Evolutionary conservation across 2,113 vertebrate genomes (phyloP).

Genomic region (Neolamprologus caudopunctatus): DNA sequence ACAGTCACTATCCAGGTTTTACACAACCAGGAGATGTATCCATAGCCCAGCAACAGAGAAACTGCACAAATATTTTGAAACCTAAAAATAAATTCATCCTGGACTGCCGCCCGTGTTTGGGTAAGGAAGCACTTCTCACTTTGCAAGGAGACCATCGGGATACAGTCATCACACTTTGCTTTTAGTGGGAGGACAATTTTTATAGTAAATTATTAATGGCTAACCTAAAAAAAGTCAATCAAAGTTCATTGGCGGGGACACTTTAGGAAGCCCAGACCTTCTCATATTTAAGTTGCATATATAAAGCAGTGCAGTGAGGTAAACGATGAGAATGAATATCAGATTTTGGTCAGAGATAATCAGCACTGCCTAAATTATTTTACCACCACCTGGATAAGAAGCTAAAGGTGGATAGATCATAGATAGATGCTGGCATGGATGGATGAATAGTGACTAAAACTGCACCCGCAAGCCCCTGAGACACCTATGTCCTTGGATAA

Average conservation of each 20-base stretch:
- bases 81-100: constrained; percentile 33
- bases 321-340: not conserved
- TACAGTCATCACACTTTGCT: not conserved
- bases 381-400: not conserved
- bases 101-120: constrained; percentile 31
- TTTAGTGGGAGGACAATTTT: not conserved
- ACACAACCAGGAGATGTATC: not conserved
- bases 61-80: constrained; percentile 17
- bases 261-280: not conserved
- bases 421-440: not conserved
- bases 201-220: not conserved
- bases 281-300: not conserved
- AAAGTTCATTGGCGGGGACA: not conserved
- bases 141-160: constrained; percentile 8
- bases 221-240: not conserved
- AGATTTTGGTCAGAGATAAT: not conserved
- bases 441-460: not conserved
- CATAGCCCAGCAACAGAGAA: not conserved
- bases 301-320: not conserved
- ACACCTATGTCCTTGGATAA: not conserved
- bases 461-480: not conserved
- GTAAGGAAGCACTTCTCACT: constrained; percentile 27
- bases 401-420: not conserved
- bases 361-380: not conserved
- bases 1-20: not conserved